Percentiles rank a stretch among this genome's conserved stretches.
These are phyloP conservation scores for Machaerirhynchus nigripectus DNA, from an alignment of 2,113 vertebrate species.

Conservation along the genomic window DNA sequence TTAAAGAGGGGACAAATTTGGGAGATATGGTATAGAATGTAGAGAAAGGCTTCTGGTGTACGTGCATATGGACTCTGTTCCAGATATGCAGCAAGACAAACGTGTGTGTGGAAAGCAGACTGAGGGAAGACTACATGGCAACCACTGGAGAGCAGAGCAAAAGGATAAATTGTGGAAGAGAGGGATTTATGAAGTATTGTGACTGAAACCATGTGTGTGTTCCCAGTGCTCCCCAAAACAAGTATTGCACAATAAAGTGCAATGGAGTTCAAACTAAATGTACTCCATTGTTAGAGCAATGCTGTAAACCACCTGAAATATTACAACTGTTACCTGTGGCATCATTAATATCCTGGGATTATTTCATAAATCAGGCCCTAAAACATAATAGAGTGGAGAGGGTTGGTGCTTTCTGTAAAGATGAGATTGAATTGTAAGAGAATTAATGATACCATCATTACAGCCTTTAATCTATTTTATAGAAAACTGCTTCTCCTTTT, in stretches of 20 bases:
- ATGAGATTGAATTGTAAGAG: conserved; percentile 51
- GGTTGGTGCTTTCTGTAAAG: conserved; percentile 36
- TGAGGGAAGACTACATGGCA: neutral
- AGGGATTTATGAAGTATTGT: neutral
- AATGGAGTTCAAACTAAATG: neutral
- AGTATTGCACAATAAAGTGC: neutral
- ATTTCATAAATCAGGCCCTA: conserved; percentile 58
- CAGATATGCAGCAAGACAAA: neutral
- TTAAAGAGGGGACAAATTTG: neutral
- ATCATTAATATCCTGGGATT: conserved; percentile 33
- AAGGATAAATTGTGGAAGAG: neutral
- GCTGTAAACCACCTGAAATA: conserved; percentile 42
- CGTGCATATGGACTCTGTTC: neutral
- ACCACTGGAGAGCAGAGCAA: neutral
- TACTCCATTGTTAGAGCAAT: neutral
- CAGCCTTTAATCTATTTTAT: conserved; percentile 61
- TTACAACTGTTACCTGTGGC: conserved; percentile 17
- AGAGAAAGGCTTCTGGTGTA: neutral
- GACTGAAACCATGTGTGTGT: neutral
- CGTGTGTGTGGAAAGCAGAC: neutral
- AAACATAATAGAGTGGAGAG: conserved; percentile 44
- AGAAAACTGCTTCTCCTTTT: conserved; percentile 46
- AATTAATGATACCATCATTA: conserved; percentile 63
- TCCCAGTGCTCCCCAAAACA: neutral
- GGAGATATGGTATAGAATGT: neutral